These are phyloP conservation scores for Agapostemon virescens DNA, from an alignment of 2,888 invertebrate species.

Conservation along the genomic window DNA sequence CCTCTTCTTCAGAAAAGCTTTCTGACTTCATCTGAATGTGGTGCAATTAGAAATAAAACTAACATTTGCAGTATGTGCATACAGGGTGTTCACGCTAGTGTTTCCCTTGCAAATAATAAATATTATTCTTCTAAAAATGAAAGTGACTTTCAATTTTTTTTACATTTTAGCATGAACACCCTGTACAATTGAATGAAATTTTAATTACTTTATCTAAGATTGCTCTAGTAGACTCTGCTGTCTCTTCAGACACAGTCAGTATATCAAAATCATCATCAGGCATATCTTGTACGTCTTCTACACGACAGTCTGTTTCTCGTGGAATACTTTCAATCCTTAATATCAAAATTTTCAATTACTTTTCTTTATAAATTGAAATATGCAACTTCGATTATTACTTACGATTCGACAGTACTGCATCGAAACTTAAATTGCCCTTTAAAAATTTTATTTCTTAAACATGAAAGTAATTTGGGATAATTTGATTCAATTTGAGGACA, in stretches of 20 bases:
- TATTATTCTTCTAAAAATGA: too few relatives aligned
- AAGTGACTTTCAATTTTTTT: too few relatives aligned
- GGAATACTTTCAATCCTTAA: conserved; percentile 39
- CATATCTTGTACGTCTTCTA: conserved; percentile 11
- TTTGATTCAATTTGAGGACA: conserved; percentile 52
- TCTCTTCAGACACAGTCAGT: background rate
- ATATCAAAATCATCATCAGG: conserved; percentile 23
- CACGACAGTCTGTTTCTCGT: conserved; percentile 8
- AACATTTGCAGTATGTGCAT: background rate
- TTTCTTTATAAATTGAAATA: background rate
- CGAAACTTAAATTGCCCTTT: conserved; percentile 39
- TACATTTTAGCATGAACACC: too few relatives aligned
- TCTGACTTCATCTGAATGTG: conserved; percentile 6
- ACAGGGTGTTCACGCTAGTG: too few relatives aligned
- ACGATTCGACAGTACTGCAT: conserved; percentile 47
- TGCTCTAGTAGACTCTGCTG: background rate
- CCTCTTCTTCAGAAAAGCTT: background rate
- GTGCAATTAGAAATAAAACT: background rate
- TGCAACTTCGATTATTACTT: conserved; percentile 17
- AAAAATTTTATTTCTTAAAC: conserved; percentile 57
- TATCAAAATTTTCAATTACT: background rate
- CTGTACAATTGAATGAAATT: conserved; percentile 1
- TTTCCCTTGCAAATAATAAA: too few relatives aligned
- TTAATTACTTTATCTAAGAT: conserved; percentile 19
- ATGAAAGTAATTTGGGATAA: conserved; percentile 55